Base-by-base conservation (phyloP, 2,797 vertebrate genomes). In the Mus spretus region DNA sequence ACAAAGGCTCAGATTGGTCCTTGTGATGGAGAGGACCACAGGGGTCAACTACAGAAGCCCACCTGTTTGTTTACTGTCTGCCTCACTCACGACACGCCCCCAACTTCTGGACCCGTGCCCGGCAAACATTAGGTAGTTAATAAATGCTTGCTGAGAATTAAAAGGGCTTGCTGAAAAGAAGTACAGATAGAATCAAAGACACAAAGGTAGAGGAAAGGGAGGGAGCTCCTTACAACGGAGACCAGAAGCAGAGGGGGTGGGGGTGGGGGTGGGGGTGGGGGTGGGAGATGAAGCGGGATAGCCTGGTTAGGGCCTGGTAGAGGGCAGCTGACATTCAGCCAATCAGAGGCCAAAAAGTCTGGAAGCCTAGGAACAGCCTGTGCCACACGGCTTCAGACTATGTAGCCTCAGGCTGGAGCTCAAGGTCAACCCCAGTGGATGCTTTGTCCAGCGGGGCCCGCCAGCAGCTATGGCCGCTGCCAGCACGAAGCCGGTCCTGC, bases 391-490 rank as follows among this genome's bases (percentile, higher is more conserved):
- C 37, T 34, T 22, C 0, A n/a, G 72, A 50, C 22, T 59, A n/a
- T 65, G 34, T 3, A 57, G 44, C 97, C 98, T 97, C 95, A 95
- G 97, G 97, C 94, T 91, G 97, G 93, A 37, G 55, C 10, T 91
- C 40, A 95, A 87, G 97, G 98, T 98, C 99, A 98, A 99, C 98
- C 98, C 98, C 98, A 99, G 99, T 97, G 98, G 98, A 98, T 97
- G 98, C 98, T 98, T 98, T 98, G 98, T 98, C 98, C 99, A 98
- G 98, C 98, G 98, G 98, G 99, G 98, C 98, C 96, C 96, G 99
- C 99, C 98, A 98, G 98, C 98, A 98, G 98, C 98, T 98, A 98
- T 99, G 99, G 99, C 47, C 24, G 90, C 72, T 98, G 99, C 99
- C 99, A 99, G 98, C 98, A 26, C 98, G 1, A 96, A 96, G 78